Evolutionary conservation across 2,113 vertebrate genomes (phyloP), one percentile per base, ranked within the genome.

Genomic region (Notothenia rossii): DNA sequence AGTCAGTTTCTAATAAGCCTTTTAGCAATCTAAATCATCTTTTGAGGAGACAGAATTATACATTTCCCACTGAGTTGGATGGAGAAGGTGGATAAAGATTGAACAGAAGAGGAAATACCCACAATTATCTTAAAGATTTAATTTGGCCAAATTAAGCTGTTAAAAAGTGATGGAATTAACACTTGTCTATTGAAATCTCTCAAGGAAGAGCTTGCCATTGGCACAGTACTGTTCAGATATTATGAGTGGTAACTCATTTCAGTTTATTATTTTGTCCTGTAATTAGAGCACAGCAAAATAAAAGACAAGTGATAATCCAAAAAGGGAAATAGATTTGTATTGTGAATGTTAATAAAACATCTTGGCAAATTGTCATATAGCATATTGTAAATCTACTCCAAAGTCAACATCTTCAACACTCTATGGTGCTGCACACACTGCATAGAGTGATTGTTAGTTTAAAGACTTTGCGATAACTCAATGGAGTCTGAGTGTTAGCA

Each of bases 21-120:
- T 65, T 80, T 33, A 66, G 60, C 18, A 29, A 59, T 45, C 22
- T 62, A 62, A 83, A 61, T 72, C 74, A 83, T 67, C 61, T 18
- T 3, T 50, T 59, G n/a, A 45, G 43, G 6, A 49, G 14, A 66
- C 13, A 20, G 11, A 15, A 49, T 13, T 15, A 43, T 48, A 60
- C 17, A 10, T 81, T 77, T 73, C 15, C 25, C 25, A 53, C 69
- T 13, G 46, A 51, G 7, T 50, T 70, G 53, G 14, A n/a, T 12
- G 11, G 20, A 73, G 43, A 49, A 67, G 18, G n/a, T 18, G 15
- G 17, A 56, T 45, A 62, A 53, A 56, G 18, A 76, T 33, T 18
- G 59, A 12, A 40, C 33, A 67, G 12, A 46, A 20, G 12, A 43
- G 5, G 10, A 66, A 40, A 20, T 20, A 43, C 49, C 36, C 40